Percentiles rank a stretch among this genome's conserved stretches.
Evolutionary conservation across 2,797 vertebrate species (phyloP).

Genomic region (Alosa sapidissima): DNA sequence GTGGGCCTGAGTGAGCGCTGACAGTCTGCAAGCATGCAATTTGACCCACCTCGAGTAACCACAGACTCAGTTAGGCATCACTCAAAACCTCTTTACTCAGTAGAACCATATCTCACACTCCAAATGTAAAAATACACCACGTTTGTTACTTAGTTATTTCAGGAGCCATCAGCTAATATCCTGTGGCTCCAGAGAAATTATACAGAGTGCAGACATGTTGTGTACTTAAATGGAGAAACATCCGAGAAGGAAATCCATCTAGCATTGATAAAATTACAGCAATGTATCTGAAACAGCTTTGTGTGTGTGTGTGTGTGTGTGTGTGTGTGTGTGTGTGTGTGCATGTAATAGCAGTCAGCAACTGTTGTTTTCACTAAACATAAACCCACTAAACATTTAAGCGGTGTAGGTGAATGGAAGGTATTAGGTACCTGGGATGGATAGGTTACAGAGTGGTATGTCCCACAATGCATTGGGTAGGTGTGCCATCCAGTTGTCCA

Average conservation of each 20-base stretch:
- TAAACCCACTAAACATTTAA: neutral
- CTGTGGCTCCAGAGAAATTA: neutral
- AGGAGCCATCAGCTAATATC: neutral
- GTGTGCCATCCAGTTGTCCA: slow-evolving; percentile 85
- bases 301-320: slow-evolving; percentile 7
- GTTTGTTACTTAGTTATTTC: neutral
- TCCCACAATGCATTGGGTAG: slow-evolving; percentile 84
- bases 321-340: neutral
- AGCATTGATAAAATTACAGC: neutral
- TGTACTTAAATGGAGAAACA: neutral
- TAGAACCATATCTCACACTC: neutral
- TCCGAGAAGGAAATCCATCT: neutral
- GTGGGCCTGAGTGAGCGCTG: slow-evolving; percentile 22
- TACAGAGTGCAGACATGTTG: neutral
- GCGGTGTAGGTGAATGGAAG: neutral
- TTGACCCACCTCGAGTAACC: slow-evolving; percentile 24
- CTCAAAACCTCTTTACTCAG: neutral
- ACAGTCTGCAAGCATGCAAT: slow-evolving; percentile 26
- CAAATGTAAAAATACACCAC: slow-evolving; percentile 17
- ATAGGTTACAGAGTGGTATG: slow-evolving; percentile 81
- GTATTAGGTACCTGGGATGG: slow-evolving; percentile 83
- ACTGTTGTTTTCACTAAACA: neutral
- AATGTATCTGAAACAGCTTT: neutral
- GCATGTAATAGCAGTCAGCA: neutral
- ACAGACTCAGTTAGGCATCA: slow-evolving; percentile 15